Evolutionary conservation across 1,140 invertebrate species (phyloP), one percentile per base, ranked within the genome.

Genomic region (Drosophila orena): DNA sequence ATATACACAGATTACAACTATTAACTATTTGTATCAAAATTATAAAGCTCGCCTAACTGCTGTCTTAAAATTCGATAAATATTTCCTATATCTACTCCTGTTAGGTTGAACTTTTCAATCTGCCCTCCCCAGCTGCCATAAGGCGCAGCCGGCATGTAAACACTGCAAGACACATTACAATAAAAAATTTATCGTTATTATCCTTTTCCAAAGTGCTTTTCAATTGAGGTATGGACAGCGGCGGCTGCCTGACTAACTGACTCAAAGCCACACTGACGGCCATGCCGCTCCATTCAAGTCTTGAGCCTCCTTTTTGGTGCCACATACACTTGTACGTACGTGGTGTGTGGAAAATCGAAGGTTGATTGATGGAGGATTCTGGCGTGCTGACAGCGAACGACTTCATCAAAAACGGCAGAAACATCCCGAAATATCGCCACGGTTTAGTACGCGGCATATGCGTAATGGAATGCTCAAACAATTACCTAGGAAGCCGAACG

Each of bases 171-270:
- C 79, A 88, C 79, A 88, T 88, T 79, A 88, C 83, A 88, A 88
- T 88, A 88, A 88, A 88, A 88, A 76, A 88, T 88, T 89, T 88
- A 88, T 88, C 79, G 83, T 79, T 89, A 88, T 88, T 69, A 88
- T 88, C 79, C 83, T 68, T 77, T 78, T 79, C 55, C 52, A 79
- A 88, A 88, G 72, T 89, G 83, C 83, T 88, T 88, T 88, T 84
- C 83, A 88, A 88, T 88, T 88, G 83, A 79, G 84, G 76, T 77
- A 81, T 70, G 84, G 71, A 71, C 83, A 54, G 60, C 54, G n/a
- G n/a, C 57, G 59, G 38, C 64, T 47, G 64, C 52, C 56, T 66
- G 54, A 55, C 55, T 75, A 65, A 70, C 83, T 59, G 64, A 68
- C 44, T 70, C 50, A 52, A 49, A 50, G 46, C 44, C 78, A 62